Evolutionary conservation across 2,113 vertebrate genomes (phyloP), one percentile per base, ranked within the genome.

Genomic region (Stictonetta naevosa): DNA sequence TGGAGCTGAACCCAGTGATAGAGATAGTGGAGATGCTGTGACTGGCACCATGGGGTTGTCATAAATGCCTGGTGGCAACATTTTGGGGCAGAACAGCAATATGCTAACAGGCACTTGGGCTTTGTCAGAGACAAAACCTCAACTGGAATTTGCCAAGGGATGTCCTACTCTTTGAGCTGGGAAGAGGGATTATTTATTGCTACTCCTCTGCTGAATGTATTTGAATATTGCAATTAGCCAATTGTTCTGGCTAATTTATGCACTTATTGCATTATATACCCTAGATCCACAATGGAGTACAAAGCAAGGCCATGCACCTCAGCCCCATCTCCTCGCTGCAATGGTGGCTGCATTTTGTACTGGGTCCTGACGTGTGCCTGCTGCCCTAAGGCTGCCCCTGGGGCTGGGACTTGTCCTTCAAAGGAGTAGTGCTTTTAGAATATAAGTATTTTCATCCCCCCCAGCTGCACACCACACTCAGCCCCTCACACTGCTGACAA

Each of bases 31-130:
- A 29, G 26, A 26, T 55, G 52, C 52, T 29, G 52, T 26, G 67
- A 28, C 53, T 44, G 89, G 18, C 46, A 53, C 40, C 26, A 58
- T 1, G 0, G 4, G 17, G 17, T 12, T 68, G 67, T 82, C 69
- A 81, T 59, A 53, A n/a, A 31, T 42, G 53, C 0, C 0, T 0
- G 1, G 15, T 29, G 46, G 56, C 71, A 62, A 13, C 52, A 50
- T 44, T 87, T 63, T 62, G 64, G n/a, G 33, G 31, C 40, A 58
- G 78, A 23, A 28, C 22, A 62, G 40, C 7, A 50, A 33, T 2
- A 5, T 21, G 28, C 31, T 28, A 22, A 23, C 11, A 62, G 77
- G 44, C 60, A 14, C 33, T 83, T 10, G 46, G 71, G 71, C n/a
- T 73, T 86, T 55, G 16, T 46, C 75, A 82, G 29, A 33, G 46